phyloP scores from a whole-genome alignment of 2,797 vertebrate genomes.

The Lacerta viridis region DNA sequence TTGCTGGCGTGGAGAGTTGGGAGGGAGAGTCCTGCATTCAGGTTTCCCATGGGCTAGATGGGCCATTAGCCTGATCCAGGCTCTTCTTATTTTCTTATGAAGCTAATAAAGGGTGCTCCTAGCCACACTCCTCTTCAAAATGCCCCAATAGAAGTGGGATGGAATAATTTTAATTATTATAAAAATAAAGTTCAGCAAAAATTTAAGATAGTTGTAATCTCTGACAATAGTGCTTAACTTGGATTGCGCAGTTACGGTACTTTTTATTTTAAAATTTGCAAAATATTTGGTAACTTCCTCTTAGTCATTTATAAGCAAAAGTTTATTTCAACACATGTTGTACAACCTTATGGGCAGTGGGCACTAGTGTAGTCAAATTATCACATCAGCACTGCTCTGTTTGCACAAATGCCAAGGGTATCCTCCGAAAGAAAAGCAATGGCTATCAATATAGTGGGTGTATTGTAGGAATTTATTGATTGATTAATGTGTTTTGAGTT shows the following conservation, averaged over 20 bases:
- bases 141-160: not conserved
- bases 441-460: conserved; percentile 62
- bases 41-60: too few relatives aligned
- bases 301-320: not conserved
- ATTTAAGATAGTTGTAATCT: not conserved
- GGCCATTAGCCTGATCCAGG: too few relatives aligned
- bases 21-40: too few relatives aligned
- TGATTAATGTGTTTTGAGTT: conserved; percentile 73
- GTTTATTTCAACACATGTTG: not conserved
- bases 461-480: conserved; percentile 73
- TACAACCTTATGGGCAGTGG: conserved; percentile 54
- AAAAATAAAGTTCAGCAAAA: not conserved
- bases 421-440: conserved; percentile 58
- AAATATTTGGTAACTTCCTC: not conserved
- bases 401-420: conserved; percentile 55
- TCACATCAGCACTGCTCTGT: conserved; percentile 44
- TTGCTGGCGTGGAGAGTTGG: too few relatives aligned
- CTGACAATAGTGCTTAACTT: not conserved
- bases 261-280: not conserved
- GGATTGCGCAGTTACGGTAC: not conserved
- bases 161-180: not conserved
- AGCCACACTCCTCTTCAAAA: not conserved
- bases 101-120: too few relatives aligned
- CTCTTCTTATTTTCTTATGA: too few relatives aligned
- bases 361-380: conserved; percentile 70